phyloP scores from a whole-genome alignment of 2,797 vertebrate genomes.

The Arrhamphus sclerolepis region DNA sequence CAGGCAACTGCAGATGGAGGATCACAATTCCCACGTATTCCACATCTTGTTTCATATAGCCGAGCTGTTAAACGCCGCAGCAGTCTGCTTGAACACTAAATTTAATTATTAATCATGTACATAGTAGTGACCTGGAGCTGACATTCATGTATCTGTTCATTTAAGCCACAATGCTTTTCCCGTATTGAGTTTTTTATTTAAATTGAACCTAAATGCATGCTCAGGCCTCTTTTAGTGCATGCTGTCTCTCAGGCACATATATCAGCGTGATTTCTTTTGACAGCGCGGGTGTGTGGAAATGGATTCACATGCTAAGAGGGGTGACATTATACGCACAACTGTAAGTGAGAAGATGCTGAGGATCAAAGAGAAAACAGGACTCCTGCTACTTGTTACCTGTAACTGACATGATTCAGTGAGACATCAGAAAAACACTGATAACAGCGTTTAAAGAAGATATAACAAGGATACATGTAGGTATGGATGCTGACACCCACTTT shows the following conservation, averaged over 20 bases:
- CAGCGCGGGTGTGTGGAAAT: constrained; percentile 52
- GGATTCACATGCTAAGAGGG: constrained; percentile 38
- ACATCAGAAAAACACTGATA: constrained; percentile 8
- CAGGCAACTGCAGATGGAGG: constrained; percentile 45
- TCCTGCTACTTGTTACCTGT: constrained; percentile 35
- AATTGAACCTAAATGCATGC: constrained; percentile 38
- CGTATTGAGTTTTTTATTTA: constrained; percentile 26
- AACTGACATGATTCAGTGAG: constrained; percentile 26
- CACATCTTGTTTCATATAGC: constrained; percentile 54
- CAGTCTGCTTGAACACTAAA: constrained; percentile 29
- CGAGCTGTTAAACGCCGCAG: constrained; percentile 13
- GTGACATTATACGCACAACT: constrained; percentile 62
- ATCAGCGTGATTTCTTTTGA: constrained; percentile 60
- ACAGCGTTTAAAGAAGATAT: constrained; percentile 13
- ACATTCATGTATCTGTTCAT: constrained; percentile 16
- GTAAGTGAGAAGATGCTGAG: constrained; percentile 29
- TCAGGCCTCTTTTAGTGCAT: constrained; percentile 24
- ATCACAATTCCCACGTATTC: constrained; percentile 59
- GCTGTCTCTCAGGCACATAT: constrained; percentile 46
- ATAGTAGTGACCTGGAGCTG: constrained; percentile 14
- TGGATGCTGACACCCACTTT: neutral
- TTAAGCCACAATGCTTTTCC: constrained; percentile 18
- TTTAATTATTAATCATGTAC: constrained; percentile 39
- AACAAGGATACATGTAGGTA: neutral
- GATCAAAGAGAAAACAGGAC: constrained; percentile 45